Conservation (phyloP, 2,797 vertebrate genomes). For the Heterohyrax brucei region DNA sequence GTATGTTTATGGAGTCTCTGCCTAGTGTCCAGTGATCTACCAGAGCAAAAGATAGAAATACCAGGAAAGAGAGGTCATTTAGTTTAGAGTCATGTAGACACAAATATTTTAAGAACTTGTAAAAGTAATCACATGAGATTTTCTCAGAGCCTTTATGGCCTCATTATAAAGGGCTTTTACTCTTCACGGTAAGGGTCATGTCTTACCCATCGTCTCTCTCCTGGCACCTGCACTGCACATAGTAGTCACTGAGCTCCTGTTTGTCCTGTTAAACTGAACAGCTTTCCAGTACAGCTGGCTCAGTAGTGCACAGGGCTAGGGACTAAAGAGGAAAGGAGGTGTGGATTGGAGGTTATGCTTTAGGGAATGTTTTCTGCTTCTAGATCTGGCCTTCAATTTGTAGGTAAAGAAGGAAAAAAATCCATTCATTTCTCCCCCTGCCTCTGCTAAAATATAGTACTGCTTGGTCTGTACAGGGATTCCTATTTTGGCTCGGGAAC, state of each 20-base stretch:
- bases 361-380: conserved; percentile 30
- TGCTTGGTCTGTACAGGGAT: neutral
- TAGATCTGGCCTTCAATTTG: conserved; percentile 52
- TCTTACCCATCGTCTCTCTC: conserved; percentile 55
- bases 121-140: conserved; percentile 14
- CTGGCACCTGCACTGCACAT: conserved; percentile 15
- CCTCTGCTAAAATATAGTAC: neutral
- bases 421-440: neutral
- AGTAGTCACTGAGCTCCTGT: neutral
- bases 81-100: conserved; percentile 6
- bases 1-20: conserved; percentile 38
- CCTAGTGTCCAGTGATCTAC: neutral
- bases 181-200: neutral
- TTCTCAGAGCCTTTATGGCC: neutral
- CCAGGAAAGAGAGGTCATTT: neutral
- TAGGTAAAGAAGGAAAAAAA: conserved; percentile 48
- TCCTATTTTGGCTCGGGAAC: conserved; percentile 24
- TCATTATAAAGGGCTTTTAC: neutral
- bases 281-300: conserved; percentile 31
- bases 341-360: conserved; percentile 45
- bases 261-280: neutral
- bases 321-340: neutral
- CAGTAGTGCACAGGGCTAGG: neutral
- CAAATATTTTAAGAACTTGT: conserved; percentile 37
- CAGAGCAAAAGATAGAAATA: neutral